Evolutionary conservation across 2,113 vertebrate species (phyloP), one percentile per base, ranked within the genome.

Genomic region (Manacus vitellinus): DNA sequence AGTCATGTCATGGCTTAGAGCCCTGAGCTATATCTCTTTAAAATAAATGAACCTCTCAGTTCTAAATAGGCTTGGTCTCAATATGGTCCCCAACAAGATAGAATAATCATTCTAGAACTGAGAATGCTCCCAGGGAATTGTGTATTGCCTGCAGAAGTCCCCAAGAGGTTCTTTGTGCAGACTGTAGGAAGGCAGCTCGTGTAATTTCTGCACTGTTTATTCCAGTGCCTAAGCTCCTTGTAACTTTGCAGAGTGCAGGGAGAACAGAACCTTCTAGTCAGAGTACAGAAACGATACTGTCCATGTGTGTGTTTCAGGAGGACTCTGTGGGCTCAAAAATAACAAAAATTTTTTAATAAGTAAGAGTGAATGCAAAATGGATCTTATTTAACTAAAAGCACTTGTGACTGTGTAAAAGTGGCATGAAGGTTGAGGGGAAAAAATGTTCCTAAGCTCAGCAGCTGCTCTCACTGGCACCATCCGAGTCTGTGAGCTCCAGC

Each of bases 291-390:
- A 33, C 46, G 66, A 27, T 44, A 28, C 15, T 22, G 9, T 14
- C 0, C 0, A 0, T 10, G 12, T 66, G 18, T 31, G 11, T 27
- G 30, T 83, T 72, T 55, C 35, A 43, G n/a, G 22, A 30, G 25
- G 30, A 5, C 68, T 22, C 44, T 39, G 18, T 10, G 25, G 39
- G 31, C 55, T 56, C 47, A 44, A 62, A 81, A 93, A 20, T 24
- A 39, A 59, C 35, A 23, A 35, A 28, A 28, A 31, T 1, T 46
- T 31, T 23, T 55, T 78, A 20, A 4, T 75, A 72, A 82, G 9
- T 30, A 54, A 55, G 10, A 76, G 3, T 22, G 39, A 76, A 44
- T 46, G 27, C 3, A 8, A 52, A 85, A 39, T 0, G 0, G 13
- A 43, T 51, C 25, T 71, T 68, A 22, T 17, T 61, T 43, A 28